phyloP scores from a whole-genome alignment of 2,113 vertebrate species.

The Atherinomorus stipes region DNA sequence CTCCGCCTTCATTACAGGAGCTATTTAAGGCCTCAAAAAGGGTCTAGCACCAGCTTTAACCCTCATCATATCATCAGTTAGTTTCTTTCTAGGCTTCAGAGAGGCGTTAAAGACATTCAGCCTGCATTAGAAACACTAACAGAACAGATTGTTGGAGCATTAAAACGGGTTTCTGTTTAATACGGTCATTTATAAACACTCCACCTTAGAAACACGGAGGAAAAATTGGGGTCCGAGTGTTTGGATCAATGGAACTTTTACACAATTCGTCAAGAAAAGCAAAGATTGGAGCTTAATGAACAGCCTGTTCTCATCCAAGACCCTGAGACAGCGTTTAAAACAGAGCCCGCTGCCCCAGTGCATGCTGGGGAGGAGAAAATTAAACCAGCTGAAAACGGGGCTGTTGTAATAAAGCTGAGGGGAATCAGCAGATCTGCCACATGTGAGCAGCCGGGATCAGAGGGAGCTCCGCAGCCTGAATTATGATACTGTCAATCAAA shows the following conservation, averaged over 20 bases:
- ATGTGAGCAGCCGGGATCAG: neutral
- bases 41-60: neutral
- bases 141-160: conserved; percentile 16
- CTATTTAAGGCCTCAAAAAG: neutral
- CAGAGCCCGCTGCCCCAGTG: conserved; percentile 4
- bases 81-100: neutral
- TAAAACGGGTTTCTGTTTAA: conserved; percentile 17
- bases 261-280: conserved; percentile 2
- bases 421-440: conserved; percentile 15
- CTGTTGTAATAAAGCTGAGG: conserved; percentile 10
- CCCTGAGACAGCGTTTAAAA: neutral
- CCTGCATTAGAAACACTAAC: conserved; percentile 15
- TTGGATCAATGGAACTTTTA: neutral
- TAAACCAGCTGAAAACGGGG: neutral
- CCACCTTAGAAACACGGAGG: neutral
- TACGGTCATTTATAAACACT: conserved; percentile 20
- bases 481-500: conserved; percentile 42
- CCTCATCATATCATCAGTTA: neutral
- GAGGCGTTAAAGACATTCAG: conserved; percentile 5
- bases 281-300: conserved; percentile 1
- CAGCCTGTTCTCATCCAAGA: neutral
- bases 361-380: conserved; percentile 40
- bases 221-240: neutral
- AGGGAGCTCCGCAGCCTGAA: conserved; percentile 10
- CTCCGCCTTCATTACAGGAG: neutral